Base-by-base conservation (phyloP, 1,140 invertebrate species). In the Hyposmocoma kahamanoa region DNA sequence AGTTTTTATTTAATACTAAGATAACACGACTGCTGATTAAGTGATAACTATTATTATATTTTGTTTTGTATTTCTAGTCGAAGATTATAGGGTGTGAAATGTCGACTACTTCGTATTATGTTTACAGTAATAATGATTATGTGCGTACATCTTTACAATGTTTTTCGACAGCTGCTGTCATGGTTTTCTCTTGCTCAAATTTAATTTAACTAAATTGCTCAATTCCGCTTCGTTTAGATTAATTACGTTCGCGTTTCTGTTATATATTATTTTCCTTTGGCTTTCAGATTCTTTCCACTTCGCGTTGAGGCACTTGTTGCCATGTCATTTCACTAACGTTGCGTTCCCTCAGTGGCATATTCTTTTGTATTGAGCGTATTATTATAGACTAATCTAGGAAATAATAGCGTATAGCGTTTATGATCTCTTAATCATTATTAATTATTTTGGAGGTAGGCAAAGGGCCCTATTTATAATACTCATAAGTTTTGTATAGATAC, bases 391-490 rank as follows among this genome's bases (percentile, higher is more conserved):
- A 83, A 80, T 80, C 57, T 85, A 82, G 74, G 57, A 66, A 75
- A 78, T 53, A 50, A 56, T 80, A 83, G 72, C 34, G 58, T 64
- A 58, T 79, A 78, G 72, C 55, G 61, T 68, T 81, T 83, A 84
- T 85, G 82, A 85, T 85, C 82, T 85, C 82, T 85, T 85, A 85
- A 85, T 82, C 78, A 81, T 72, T 85, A 84, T 84, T 84, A 84
- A 85, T 85, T 79, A 82, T 78, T 82, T 80, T 73, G 67, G 65
- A 75, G 50, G 72, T 71, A 72, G 72, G 63, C 60, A 56, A 73
- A 56, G 67, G 66, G 72, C 68, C 50, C 74, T 75, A 81, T 85
- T 85, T 82, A 85, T 85, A 85, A 85, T 85, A 85, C 82, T 85
- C 82, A 84, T 84, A 85, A 75, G 75, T 75, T 82, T 66, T 79